Percentiles rank a stretch among this genome's conserved stretches.
phyloP scores from a whole-genome alignment of 1,140 invertebrate species.

The Euglossa dilemma region DNA sequence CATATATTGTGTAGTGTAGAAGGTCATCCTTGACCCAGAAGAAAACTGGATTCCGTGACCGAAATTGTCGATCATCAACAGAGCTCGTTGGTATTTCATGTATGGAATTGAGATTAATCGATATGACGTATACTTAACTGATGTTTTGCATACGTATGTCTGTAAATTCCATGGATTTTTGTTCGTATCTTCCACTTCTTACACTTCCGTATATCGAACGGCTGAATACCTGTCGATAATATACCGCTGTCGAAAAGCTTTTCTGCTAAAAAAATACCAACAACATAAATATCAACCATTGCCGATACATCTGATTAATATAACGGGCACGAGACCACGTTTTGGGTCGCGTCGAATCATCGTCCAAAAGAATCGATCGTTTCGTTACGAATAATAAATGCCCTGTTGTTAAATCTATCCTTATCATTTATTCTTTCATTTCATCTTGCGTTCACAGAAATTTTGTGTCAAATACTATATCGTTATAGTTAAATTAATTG shows the following conservation, averaged over 20 bases:
- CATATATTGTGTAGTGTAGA: neutral
- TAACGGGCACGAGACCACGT: slow-evolving; percentile 40
- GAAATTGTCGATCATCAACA: slow-evolving; percentile 41
- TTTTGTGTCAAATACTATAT: neutral
- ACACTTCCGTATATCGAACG: neutral
- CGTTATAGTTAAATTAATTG: neutral
- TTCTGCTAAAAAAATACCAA: neutral
- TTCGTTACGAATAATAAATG: neutral
- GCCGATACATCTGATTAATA: slow-evolving; percentile 55
- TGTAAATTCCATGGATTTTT: neutral
- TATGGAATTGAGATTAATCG: slow-evolving; percentile 40
- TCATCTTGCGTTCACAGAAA: neutral
- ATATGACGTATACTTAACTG: slow-evolving; percentile 5
- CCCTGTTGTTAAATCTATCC: neutral
- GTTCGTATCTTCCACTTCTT: neutral
- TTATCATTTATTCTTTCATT: neutral
- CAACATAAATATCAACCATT: slow-evolving; percentile 28
- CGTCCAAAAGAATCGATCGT: neutral
- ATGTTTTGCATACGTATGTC: slow-evolving; percentile 2
- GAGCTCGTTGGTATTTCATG: slow-evolving; percentile 30
- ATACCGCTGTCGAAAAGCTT: neutral
- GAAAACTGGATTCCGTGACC: slow-evolving; percentile 45
- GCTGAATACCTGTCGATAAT: neutral
- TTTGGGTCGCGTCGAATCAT: neutral
- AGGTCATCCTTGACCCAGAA: slow-evolving; percentile 57